Conservation (phyloP, 2,888 invertebrate genomes). For the Xylota segnis region DNA sequence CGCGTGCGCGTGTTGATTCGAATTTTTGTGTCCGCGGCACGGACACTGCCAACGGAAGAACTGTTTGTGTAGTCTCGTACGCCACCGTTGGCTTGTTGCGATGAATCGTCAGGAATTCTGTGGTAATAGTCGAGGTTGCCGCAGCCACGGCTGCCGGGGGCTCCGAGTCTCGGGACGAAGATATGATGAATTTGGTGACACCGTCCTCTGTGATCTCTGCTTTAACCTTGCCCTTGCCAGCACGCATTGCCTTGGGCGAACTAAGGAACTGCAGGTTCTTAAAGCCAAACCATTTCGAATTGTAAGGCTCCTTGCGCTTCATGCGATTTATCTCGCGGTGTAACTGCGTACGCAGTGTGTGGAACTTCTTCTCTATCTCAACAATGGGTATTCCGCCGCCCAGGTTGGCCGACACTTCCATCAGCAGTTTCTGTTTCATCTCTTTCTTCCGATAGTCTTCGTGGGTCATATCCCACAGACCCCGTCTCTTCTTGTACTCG, state of each 20-base stretch:
- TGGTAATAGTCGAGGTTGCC: constrained; percentile 76
- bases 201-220: constrained; percentile 81
- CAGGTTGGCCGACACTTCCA: constrained; percentile 81
- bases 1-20: constrained; percentile 81
- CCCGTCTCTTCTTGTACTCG: constrained; percentile 83
- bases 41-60: constrained; percentile 58
- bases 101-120: constrained; percentile 79
- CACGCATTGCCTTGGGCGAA: constrained; percentile 85
- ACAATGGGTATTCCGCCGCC: constrained; percentile 83
- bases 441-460: constrained; percentile 84
- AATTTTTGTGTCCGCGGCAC: constrained; percentile 52
- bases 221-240: constrained; percentile 81
- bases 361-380: constrained; percentile 87
- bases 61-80: constrained; percentile 64
- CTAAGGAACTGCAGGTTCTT: constrained; percentile 87
- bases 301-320: constrained; percentile 86
- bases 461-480: constrained; percentile 84
- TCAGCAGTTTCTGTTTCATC: constrained; percentile 82
- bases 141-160: constrained; percentile 64
- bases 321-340: constrained; percentile 87
- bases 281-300: constrained; percentile 86
- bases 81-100: constrained; percentile 78
- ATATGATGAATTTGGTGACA: constrained; percentile 81
- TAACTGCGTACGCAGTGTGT: constrained; percentile 87
- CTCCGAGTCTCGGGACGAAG: constrained; percentile 77